These are phyloP conservation scores for Ailuropoda melanoleuca DNA, from an alignment of 2,113 vertebrate species.

Conservation along the genomic window DNA sequence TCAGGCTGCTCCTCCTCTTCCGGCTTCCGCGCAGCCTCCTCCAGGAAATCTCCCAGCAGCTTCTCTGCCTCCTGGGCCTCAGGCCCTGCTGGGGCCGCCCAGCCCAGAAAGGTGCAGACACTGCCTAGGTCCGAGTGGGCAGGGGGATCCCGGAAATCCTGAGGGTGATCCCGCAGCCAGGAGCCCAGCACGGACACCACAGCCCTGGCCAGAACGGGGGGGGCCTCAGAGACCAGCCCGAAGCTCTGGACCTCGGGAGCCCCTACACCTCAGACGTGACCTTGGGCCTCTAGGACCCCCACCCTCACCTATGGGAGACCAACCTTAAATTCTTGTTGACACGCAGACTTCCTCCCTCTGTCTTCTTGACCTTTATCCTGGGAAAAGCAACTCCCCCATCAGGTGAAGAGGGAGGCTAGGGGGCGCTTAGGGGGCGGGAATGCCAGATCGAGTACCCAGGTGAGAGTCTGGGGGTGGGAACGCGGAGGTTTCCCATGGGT, in stretches of 20 bases:
- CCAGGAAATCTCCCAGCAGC: slow-evolving; percentile 84
- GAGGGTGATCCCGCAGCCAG: slow-evolving; percentile 90
- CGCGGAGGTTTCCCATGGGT: accelerated
- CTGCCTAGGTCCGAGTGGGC: slow-evolving; percentile 80
- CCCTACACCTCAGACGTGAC: neutral
- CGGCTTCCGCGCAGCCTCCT: slow-evolving; percentile 67
- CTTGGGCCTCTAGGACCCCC: neutral
- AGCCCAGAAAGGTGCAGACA: slow-evolving; percentile 82
- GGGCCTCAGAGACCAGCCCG: neutral
- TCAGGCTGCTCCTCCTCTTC: neutral
- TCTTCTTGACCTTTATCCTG: slow-evolving; percentile 34
- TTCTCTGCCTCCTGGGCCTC: slow-evolving; percentile 82
- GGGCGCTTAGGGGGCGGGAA: neutral
- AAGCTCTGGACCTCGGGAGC: neutral
- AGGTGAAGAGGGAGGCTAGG: neutral
- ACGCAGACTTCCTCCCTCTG: neutral
- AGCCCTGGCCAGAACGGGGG: slow-evolving; percentile 59
- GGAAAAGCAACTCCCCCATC: neutral
- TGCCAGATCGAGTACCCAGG: neutral
- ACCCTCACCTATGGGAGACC: neutral
- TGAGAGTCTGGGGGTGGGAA: neutral
- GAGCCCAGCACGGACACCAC: slow-evolving; percentile 85
- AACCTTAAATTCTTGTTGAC: slow-evolving; percentile 69
- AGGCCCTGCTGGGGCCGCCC: slow-evolving; percentile 77
- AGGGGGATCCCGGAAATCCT: slow-evolving; percentile 90